phyloP scores from a whole-genome alignment of 1,140 invertebrate genomes.

The Trachelipus rathkii region DNA sequence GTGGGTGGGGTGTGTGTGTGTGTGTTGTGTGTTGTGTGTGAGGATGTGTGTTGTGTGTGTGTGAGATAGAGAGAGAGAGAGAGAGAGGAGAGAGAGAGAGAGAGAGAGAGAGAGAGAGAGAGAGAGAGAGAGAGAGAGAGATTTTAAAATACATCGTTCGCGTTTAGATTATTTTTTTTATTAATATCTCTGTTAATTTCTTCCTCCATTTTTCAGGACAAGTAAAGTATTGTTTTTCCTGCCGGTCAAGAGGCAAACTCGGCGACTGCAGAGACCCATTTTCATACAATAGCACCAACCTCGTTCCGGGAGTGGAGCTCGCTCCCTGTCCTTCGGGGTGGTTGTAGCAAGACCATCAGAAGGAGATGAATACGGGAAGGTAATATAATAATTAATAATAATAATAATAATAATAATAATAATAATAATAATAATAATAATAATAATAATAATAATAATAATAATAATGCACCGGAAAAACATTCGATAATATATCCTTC shows the following conservation, averaged over 20 bases:
- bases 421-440: neutral
- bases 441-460: neutral
- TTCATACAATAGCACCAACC: conserved; percentile 60
- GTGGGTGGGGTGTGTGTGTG: too few species aligned
- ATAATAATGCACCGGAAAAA: too few species aligned
- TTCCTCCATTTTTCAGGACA: neutral
- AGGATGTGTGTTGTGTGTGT: neutral
- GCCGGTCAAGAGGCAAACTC: conserved; percentile 76
- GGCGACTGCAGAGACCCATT: conserved; percentile 87
- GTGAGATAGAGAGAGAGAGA: neutral
- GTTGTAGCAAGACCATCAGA: conserved; percentile 88
- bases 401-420: conserved; percentile 4
- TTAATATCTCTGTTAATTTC: too few species aligned
- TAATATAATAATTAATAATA: conserved; percentile 38
- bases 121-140: too few species aligned
- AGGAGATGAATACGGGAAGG: conserved; percentile 62
- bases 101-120: too few species aligned
- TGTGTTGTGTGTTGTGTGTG: neutral
- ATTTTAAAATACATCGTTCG: too few species aligned
- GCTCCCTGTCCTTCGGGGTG: conserved; percentile 84
- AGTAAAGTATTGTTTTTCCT: conserved; percentile 61
- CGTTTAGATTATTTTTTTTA: too few species aligned
- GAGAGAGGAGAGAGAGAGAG: too few species aligned
- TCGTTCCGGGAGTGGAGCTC: conserved; percentile 61
- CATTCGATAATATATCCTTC: too few species aligned